Evolutionary conservation across 2,113 vertebrate genomes (phyloP), one percentile per base, ranked within the genome.

Genomic region (Cyrtonyx montezumae): DNA sequence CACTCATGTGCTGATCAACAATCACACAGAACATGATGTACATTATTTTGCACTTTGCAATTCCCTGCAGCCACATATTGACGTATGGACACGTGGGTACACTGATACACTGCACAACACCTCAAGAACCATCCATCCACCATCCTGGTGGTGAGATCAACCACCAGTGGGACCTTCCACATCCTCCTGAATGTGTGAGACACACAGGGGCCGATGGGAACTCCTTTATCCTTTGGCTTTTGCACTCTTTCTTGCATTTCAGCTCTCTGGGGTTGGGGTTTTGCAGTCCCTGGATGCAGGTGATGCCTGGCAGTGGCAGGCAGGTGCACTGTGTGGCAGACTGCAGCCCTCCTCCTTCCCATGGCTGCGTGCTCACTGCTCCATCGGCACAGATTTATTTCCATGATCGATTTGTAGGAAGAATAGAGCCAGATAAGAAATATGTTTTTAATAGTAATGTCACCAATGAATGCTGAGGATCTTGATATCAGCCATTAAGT

Each of bases 381-480:
- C 88, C 79, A 56, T 46, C 78, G 75, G 46, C 70, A 71, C 61
- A 79, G 92, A 93, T 96, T 94, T 94, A 91, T 96, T 91, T 85
- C 88, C 61, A 2, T 46, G 40, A 78, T 93, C 2, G 4, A 95
- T 94, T 93, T 91, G 89, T 81, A 88, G 83, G 93, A 94, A 89
- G 46, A 80, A 89, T 84, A 94, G 77, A 92, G 69, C 69, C 90
- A 95, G 87, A 94, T 96, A 94, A 92, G 92, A 95, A 97, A 97
- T 96, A 95, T 95, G 96, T 74, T 96, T 96, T 94, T 96, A 97
- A 96, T 97, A 92, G 90, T 11, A 85, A 70, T 93, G 92, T 95
- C 94, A 96, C 92, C 75, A 90, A 8, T 71, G 70, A 96, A 96
- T 81, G 86, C 65, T 0, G 11, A 92, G 86, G 81, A 88, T 85